Evolutionary conservation across 1,140 invertebrate genomes (phyloP), one percentile per base, ranked within the genome.

Genomic region (Meloidogyne chitwoodi): DNA sequence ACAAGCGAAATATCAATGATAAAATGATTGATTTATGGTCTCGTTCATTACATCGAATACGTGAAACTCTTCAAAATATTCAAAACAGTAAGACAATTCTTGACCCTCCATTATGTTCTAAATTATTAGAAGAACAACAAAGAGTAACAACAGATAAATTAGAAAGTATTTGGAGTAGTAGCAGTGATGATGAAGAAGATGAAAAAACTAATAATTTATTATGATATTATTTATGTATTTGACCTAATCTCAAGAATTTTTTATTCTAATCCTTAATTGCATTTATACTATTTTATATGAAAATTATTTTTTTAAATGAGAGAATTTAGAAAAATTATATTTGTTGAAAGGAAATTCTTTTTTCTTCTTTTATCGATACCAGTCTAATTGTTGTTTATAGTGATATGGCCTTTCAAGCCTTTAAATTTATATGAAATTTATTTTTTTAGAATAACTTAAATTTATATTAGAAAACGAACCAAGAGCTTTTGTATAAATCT

Each of bases 401-500:
- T 73, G 48, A 16, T 73, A 73, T 12, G 22, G 71, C 1, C 71
- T 61, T 12, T 73, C 56, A 12, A 73, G 44, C 71, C 71, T 73
- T 19, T 31, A 29, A 0, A 24, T 5, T 19, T 34, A 12, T 19
- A 26, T 72, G 11, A 14, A 19, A 27, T 62, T 29, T n/a, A n/a
- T 29, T 63, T 61, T 29, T 73, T 63, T 6, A 26, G n/a, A n/a
- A n/a, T n/a, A n/a, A n/a, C n/a, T n/a, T n/a, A n/a, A n/a, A n/a
- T n/a, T n/a, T n/a, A n/a, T n/a, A n/a, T n/a, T n/a, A n/a, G n/a
- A n/a, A 73, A 73, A 16, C 31, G 6, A n/a, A 73, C 71, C 71
- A 73, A 26, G 71, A 24, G 22, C 71, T 73, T 73, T 63, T 73
- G 71, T 73, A 73, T 34, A 73, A 48, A n/a, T 61, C 71, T n/a